A percentile compares a stretch with the other conserved stretches of the same genome.
phyloP scores from a whole-genome alignment of 2,888 invertebrate species.

The Podabrus alpinus region DNA sequence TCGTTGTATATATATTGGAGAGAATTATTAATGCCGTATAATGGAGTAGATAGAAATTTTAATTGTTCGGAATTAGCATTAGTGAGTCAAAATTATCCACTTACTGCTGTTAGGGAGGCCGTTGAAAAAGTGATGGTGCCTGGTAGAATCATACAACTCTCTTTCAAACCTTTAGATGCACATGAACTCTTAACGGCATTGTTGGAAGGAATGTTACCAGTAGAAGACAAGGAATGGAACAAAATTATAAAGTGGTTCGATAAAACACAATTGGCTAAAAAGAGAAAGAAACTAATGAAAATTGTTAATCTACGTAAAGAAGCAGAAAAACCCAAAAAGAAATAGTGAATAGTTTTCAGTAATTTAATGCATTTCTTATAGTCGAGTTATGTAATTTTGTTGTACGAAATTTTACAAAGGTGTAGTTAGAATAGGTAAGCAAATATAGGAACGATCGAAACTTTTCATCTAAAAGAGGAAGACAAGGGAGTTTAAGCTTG shows the following conservation, averaged over 20 bases:
- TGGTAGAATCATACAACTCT: slow-evolving; percentile 59
- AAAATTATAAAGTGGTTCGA: slow-evolving; percentile 60
- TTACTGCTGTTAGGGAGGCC: slow-evolving; percentile 57
- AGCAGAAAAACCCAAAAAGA: slow-evolving; percentile 43
- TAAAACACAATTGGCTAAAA: slow-evolving; percentile 48
- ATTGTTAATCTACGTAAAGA: slow-evolving; percentile 38
- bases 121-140: slow-evolving; percentile 57
- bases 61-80: slow-evolving; percentile 63
- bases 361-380: too few relatives aligned
- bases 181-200: slow-evolving; percentile 60
- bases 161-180: slow-evolving; percentile 59
- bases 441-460: slow-evolving; percentile 1
- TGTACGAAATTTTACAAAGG: not conserved
- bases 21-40: slow-evolving; percentile 63
- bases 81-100: slow-evolving; percentile 60
- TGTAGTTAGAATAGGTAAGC: not conserved
- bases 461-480: slow-evolving; percentile 8
- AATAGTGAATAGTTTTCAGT: slow-evolving; percentile 24
- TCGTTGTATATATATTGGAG: slow-evolving; percentile 62
- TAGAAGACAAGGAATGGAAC: slow-evolving; percentile 55
- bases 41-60: slow-evolving; percentile 62
- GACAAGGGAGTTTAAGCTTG: slow-evolving; percentile 11
- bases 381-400: not conserved
- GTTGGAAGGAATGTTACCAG: slow-evolving; percentile 46
- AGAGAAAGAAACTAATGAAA: slow-evolving; percentile 48